Evolutionary conservation across 2,888 invertebrate genomes (phyloP).

Genomic region (Camptogramma bilineatum): DNA sequence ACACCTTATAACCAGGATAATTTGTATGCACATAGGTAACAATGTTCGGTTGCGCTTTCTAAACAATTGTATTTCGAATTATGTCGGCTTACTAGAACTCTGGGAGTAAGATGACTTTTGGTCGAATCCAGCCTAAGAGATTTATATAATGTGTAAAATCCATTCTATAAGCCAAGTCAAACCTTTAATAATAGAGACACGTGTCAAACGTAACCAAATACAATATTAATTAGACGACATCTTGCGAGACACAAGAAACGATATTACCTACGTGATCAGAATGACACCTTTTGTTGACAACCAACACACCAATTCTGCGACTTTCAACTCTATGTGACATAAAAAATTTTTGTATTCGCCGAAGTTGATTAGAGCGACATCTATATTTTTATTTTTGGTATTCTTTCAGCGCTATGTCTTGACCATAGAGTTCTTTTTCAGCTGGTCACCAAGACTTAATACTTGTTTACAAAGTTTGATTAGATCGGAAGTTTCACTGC

Average conservation of each 20-base stretch:
- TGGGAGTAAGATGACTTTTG: no score
- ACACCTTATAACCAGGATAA: no score
- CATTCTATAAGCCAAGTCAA: not conserved
- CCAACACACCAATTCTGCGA: not conserved
- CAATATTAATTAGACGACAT: conserved; percentile 32
- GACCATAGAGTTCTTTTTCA: not conserved
- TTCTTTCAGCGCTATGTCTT: conserved; percentile 12
- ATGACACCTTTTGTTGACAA: conserved; percentile 27
- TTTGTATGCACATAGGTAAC: no score
- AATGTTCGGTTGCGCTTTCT: no score
- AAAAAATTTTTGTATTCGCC: conserved; percentile 5
- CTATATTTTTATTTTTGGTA: not conserved
- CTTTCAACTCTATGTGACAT: conserved; percentile 15
- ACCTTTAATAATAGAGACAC: conserved; percentile 6
- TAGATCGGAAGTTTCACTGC: no score
- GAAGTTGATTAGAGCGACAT: not conserved
- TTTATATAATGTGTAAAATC: not conserved
- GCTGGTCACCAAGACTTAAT: no score
- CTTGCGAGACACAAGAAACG: conserved; percentile 32
- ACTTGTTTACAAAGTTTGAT: no score
- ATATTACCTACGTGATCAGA: conserved; percentile 41
- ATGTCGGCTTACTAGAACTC: no score
- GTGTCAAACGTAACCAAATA: conserved; percentile 27
- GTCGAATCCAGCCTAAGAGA: no score
- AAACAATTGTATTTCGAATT: no score